Base-by-base conservation (phyloP, 2,113 vertebrate species). In the Oxyruncus cristatus region DNA sequence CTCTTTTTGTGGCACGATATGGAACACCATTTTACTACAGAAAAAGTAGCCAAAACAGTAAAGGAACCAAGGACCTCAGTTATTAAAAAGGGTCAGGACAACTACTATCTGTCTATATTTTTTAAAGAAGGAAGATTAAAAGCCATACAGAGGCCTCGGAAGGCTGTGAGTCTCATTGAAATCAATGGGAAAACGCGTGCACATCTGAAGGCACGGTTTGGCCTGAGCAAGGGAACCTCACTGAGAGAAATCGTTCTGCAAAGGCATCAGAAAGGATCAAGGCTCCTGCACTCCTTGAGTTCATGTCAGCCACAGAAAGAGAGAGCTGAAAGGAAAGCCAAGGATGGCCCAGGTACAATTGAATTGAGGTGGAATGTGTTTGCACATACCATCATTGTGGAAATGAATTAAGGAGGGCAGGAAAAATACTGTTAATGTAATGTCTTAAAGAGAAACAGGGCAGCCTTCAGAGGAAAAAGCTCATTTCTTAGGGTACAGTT, bases 81-180 rank as follows among this genome's bases (percentile, higher is more conserved):
- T 92, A 96, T 81, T 94, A 72, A 84, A 93, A 92, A 84, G n/a
- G 56, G 37, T 62, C 94, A 90, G 30, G 27, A 63, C 27, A 89
- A 86, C 61, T 78, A 44, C 63, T 74, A 21, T 56, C n/a, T 55
- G 23, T 67, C 53, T 66, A 20, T 87, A 73, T 68, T 88, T 90
- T 91, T 92, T 80, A 76, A 88, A 47, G 21, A 1, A 78, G 47
- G 52, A 95, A 89, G 88, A 94, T 93, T 78, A 94, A 96, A 97
- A 96, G 85, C 73, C 70, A 76, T 72, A 72, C 6, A 78, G 44
- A 5, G 6, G 37, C n/a, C 52, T 94, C 76, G 81, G 80, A 92
- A 87, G 65, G 63, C 77, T 61, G 66, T 9, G 56, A 75, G 49
- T 32, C 68, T 65, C 85, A 21, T 2, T 61, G 80, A 85, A 94